phyloP scores from a whole-genome alignment of 2,797 vertebrate genomes.

The Mormyrus proboscirostris region DNA sequence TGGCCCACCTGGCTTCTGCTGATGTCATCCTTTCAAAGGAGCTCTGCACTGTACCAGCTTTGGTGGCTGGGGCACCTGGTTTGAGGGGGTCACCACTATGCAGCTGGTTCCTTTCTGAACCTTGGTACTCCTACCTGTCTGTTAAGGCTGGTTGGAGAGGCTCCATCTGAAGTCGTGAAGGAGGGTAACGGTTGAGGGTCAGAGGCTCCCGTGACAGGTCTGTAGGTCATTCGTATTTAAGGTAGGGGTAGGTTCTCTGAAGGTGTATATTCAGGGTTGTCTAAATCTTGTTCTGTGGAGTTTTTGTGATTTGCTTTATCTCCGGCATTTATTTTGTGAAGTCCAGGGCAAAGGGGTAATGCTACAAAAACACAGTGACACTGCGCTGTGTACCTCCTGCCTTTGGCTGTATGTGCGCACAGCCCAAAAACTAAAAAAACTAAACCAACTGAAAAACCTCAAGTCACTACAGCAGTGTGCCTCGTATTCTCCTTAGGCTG shows the following conservation, averaged over 20 bases:
- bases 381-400: background rate
- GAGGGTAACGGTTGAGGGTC: background rate
- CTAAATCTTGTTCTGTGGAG: background rate
- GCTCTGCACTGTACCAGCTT: slow-evolving; percentile 1
- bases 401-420: background rate
- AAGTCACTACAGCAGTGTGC: background rate
- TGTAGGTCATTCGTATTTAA: background rate
- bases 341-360: background rate
- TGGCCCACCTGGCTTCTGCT: background rate
- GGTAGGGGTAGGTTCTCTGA: background rate
- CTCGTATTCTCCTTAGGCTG: background rate
- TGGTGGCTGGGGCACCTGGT: background rate
- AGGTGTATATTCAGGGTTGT: background rate
- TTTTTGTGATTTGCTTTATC: background rate
- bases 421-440: background rate
- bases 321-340: background rate
- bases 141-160: background rate
- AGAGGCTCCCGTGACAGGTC: background rate
- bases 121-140: background rate
- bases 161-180: background rate
- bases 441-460: background rate
- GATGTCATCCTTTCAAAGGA: background rate
- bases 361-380: background rate
- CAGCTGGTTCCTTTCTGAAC: background rate
- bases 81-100: background rate